A percentile compares a stretch with the other conserved stretches of the same genome.
These are phyloP conservation scores for Escarpia spicata DNA, from an alignment of 2,888 invertebrate genomes.

Conservation along the genomic window DNA sequence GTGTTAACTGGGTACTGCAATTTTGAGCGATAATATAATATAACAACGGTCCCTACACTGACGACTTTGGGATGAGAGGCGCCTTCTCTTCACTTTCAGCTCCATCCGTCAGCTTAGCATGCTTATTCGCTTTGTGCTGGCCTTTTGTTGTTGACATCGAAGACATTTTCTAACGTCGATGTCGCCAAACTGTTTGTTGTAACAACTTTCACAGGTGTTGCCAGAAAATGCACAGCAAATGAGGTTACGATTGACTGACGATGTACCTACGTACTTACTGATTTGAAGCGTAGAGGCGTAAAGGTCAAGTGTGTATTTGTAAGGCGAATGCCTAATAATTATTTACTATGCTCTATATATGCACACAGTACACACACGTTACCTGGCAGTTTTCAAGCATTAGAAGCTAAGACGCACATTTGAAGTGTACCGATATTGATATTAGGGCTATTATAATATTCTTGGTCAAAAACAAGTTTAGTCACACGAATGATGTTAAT, in stretches of 20 bases:
- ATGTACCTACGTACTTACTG: not conserved
- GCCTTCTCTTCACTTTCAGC: not conserved
- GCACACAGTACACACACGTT: not conserved
- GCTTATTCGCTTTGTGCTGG: not conserved
- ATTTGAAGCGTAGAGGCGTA: not conserved
- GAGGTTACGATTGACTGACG: not conserved
- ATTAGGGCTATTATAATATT: too few relatives aligned
- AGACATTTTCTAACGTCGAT: not conserved
- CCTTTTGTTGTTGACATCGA: not conserved
- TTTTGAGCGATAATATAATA: not conserved
- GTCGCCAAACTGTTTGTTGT: not conserved
- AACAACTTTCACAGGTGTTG: not conserved
- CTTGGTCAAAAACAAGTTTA: too few relatives aligned
- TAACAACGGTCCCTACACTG: not conserved
- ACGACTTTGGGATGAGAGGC: not conserved
- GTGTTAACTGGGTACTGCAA: not conserved
- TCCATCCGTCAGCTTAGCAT: not conserved
- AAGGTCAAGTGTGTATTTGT: not conserved
- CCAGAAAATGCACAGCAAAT: not conserved
- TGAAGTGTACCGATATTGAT: not conserved
- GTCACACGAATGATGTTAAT: too few relatives aligned
- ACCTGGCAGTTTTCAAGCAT: not conserved
- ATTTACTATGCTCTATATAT: not conserved
- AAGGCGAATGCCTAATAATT: not conserved
- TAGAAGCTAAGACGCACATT: not conserved